phyloP scores from a whole-genome alignment of 2,113 vertebrate genomes.

The Antigone vipio region DNA sequence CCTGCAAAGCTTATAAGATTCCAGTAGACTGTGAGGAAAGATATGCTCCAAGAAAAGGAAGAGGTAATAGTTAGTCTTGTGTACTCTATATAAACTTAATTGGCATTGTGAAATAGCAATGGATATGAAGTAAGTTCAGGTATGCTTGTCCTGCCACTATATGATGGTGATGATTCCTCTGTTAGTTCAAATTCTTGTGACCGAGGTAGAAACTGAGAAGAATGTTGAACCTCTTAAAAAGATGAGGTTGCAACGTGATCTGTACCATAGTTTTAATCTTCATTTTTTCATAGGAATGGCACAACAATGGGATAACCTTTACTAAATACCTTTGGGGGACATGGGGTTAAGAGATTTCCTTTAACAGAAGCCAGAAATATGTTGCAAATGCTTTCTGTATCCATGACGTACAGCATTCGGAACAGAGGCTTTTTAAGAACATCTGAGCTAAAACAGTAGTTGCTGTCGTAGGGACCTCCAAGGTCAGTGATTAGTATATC shows the following conservation, averaged over 20 bases:
- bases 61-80: constrained; percentile 47
- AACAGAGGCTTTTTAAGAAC: background rate
- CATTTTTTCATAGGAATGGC: background rate
- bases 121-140: background rate
- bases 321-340: background rate
- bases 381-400: background rate
- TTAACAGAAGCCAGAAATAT: background rate
- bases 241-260: background rate
- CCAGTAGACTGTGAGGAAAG: constrained; percentile 33
- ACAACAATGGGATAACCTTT: background rate
- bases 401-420: background rate
- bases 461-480: background rate
- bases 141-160: background rate
- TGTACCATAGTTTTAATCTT: background rate
- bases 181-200: background rate
- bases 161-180: background rate
- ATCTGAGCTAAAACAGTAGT: background rate
- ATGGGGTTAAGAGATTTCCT: background rate
- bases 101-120: background rate
- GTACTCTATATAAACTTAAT: background rate
- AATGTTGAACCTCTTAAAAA: background rate
- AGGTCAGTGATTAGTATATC: background rate
- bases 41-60: constrained; percentile 39
- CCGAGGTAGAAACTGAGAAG: background rate
- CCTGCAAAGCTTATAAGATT: constrained; percentile 42